A percentile compares a stretch with the other conserved stretches of the same genome.
phyloP scores from a whole-genome alignment of 2,113 vertebrate genomes.

The Turdus rufiventris region DNA sequence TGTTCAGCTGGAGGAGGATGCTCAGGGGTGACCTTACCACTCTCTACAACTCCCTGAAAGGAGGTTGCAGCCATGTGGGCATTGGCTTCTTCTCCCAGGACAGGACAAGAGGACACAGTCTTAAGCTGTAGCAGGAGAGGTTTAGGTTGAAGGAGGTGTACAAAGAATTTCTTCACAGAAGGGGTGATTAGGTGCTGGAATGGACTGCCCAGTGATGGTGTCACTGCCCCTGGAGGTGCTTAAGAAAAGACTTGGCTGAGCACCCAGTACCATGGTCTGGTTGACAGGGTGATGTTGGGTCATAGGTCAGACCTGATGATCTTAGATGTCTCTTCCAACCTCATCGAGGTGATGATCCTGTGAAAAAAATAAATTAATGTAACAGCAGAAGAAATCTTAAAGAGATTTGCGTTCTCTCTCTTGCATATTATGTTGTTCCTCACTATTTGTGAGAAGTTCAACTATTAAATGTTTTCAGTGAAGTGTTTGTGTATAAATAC shows the following conservation, averaged over 20 bases:
- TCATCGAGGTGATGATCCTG: fast-evolving
- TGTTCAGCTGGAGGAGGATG: background rate
- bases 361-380: background rate
- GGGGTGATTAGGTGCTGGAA: background rate
- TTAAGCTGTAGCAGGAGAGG: fast-evolving
- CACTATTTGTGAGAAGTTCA: background rate
- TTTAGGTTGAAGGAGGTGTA: background rate
- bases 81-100: background rate
- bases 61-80: too few relatives aligned
- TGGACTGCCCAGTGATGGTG: background rate
- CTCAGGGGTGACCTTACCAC: too few relatives aligned
- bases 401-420: background rate
- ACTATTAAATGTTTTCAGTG: background rate
- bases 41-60: fast-evolving
- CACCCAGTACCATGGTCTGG: background rate
- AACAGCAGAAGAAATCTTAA: background rate
- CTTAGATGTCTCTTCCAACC: background rate
- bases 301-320: background rate
- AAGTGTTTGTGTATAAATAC: background rate
- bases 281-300: background rate
- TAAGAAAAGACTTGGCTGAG: background rate
- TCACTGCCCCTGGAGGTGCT: background rate
- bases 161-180: background rate
- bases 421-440: background rate
- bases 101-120: background rate